Evolutionary conservation across 1,140 invertebrate species (phyloP).

Genomic region (Magallana gigas): DNA sequence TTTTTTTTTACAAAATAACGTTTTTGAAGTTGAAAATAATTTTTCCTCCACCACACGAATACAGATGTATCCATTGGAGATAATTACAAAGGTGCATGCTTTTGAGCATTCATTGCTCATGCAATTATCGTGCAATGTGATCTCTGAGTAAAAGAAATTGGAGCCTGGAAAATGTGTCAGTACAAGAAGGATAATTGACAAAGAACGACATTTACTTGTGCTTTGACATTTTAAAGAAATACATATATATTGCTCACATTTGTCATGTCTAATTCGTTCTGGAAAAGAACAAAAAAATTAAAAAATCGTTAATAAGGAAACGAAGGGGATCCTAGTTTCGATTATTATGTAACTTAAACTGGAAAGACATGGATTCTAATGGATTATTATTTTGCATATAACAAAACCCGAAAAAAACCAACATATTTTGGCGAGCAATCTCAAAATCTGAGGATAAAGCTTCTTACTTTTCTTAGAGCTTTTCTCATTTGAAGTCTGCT

Average conservation of each 20-base stretch:
- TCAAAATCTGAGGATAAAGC: no score
- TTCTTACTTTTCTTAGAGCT: slow-evolving; percentile 50
- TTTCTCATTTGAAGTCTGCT: slow-evolving; percentile 53
- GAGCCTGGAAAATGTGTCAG: not conserved
- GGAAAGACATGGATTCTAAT: no score
- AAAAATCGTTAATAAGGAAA: not conserved
- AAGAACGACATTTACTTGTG: not conserved
- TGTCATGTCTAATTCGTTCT: not conserved
- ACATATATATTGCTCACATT: not conserved
- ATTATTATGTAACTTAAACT: no score
- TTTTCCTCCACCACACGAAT: not conserved
- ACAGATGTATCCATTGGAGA: not conserved
- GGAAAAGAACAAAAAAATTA: not conserved
- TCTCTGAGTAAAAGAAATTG: not conserved
- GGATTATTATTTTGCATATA: no score
- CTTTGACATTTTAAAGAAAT: not conserved
- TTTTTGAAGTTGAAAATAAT: no score
- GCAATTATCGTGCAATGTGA: not conserved
- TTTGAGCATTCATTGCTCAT: not conserved
- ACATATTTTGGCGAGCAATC: no score
- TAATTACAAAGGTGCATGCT: not conserved
- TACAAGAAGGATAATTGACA: not conserved
- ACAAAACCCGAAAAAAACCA: no score
- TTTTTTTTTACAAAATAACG: no score
- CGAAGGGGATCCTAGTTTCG: no score